A percentile compares a stretch with the other conserved stretches of the same genome.
Evolutionary conservation across 1,140 invertebrate genomes (phyloP).

Genomic region (Planococcus citri): DNA sequence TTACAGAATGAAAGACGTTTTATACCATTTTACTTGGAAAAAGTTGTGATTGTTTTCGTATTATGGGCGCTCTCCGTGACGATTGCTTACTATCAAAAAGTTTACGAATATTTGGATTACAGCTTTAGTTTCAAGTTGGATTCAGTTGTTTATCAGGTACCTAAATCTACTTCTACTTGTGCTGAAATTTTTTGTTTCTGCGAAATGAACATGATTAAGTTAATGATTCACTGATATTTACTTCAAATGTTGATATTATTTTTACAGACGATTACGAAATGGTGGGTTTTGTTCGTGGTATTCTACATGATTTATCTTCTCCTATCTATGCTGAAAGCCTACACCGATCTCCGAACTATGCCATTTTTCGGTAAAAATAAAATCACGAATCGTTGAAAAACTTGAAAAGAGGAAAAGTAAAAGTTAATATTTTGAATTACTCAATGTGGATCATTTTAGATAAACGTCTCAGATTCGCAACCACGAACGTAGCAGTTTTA

Average conservation of each 20-base stretch:
- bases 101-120: constrained; percentile 77
- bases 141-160: constrained; percentile 78
- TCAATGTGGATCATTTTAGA: constrained; percentile 44
- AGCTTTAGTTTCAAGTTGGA: constrained; percentile 85
- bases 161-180: constrained; percentile 33
- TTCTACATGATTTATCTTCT: constrained; percentile 76
- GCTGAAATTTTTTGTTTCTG: background rate
- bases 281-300: constrained; percentile 73
- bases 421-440: too few relatives aligned
- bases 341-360: constrained; percentile 89
- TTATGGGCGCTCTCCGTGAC: constrained; percentile 78
- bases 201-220: too few relatives aligned
- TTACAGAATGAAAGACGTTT: constrained; percentile 70
- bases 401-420: too few relatives aligned
- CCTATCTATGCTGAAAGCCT: constrained; percentile 74
- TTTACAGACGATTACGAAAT: constrained; percentile 67
- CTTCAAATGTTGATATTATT: background rate
- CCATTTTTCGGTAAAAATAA: constrained; percentile 78
- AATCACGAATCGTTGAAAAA: too few relatives aligned
- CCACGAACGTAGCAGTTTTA: constrained; percentile 37
- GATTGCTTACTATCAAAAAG: constrained; percentile 77
- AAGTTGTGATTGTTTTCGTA: constrained; percentile 72
- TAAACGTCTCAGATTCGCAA: constrained; percentile 80
- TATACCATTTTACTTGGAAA: constrained; percentile 79
- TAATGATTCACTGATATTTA: too few relatives aligned